Conservation (phyloP, 2,888 invertebrate species). For the Xestia xanthographa region DNA sequence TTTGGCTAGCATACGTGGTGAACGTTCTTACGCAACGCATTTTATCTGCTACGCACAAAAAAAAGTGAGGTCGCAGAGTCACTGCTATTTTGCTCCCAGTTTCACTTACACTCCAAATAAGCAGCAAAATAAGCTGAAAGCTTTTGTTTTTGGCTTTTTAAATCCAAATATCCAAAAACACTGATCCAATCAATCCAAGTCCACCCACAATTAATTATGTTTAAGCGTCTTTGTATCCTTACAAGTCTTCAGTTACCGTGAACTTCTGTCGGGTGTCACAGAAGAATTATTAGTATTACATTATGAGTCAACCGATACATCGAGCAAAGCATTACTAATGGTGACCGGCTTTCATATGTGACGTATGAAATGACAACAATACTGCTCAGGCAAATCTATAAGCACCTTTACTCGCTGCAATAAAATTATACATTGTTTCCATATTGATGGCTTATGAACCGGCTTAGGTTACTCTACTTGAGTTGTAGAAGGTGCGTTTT, state of each 20-base stretch:
- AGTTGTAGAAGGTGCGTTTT: background rate
- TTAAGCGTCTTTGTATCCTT: constrained; percentile 53
- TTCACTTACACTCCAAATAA: background rate
- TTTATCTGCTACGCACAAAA: background rate
- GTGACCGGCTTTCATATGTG: constrained; percentile 49
- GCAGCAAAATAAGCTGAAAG: background rate
- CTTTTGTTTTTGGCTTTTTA: constrained; percentile 18
- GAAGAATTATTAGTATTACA: constrained; percentile 53
- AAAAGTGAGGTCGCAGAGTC: background rate
- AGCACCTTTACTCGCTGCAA: constrained; percentile 40
- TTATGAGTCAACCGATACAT: constrained; percentile 50
- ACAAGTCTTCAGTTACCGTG: constrained; percentile 32
- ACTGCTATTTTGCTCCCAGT: background rate
- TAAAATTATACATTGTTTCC: constrained; percentile 56
- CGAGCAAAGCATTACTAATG: constrained; percentile 51
- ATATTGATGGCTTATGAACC: constrained; percentile 21
- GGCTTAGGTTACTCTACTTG: background rate
- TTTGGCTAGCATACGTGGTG: background rate
- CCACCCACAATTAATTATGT: constrained; percentile 56
- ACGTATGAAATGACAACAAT: constrained; percentile 56
- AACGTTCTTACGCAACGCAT: background rate
- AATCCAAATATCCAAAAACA: constrained; percentile 34
- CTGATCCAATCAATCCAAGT: constrained; percentile 53
- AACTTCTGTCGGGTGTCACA: constrained; percentile 55
- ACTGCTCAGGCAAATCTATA: constrained; percentile 52